Conservation (phyloP, 2,888 invertebrate species). For the Lithophane semibrunnea region DNA sequence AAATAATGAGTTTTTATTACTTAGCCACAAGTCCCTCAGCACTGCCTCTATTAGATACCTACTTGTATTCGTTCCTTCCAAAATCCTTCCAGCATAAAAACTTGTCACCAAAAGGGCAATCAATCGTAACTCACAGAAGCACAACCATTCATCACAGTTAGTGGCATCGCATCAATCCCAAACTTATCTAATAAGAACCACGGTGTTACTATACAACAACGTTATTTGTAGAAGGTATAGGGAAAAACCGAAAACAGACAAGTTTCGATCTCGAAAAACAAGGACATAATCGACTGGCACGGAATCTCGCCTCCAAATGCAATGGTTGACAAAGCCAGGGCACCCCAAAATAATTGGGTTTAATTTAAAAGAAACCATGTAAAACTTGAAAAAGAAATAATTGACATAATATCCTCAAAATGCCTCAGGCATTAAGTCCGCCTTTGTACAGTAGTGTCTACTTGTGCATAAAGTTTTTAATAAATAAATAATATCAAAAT, state of each 20-base stretch:
- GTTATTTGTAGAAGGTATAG: background rate
- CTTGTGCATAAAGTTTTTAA: too few relatives aligned
- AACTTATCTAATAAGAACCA: conserved; percentile 14
- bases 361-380: background rate
- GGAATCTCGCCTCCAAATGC: background rate
- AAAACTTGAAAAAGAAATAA: too few relatives aligned
- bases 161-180: conserved; percentile 37
- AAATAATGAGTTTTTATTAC: too few relatives aligned
- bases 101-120: background rate
- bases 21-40: too few relatives aligned
- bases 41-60: background rate
- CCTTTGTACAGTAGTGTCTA: too few relatives aligned
- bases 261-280: background rate
- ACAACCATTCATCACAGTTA: conserved; percentile 16
- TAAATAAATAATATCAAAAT: too few relatives aligned
- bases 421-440: too few relatives aligned
- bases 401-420: too few relatives aligned
- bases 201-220: background rate
- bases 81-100: background rate
- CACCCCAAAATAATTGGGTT: background rate
- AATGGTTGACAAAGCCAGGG: background rate
- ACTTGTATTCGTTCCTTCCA: background rate
- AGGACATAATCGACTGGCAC: too few relatives aligned
- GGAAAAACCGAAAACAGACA: background rate
- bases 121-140: background rate